Conservation (phyloP, 64 coral and sea anemone genomes). For the Montipora capricornis region DNA sequence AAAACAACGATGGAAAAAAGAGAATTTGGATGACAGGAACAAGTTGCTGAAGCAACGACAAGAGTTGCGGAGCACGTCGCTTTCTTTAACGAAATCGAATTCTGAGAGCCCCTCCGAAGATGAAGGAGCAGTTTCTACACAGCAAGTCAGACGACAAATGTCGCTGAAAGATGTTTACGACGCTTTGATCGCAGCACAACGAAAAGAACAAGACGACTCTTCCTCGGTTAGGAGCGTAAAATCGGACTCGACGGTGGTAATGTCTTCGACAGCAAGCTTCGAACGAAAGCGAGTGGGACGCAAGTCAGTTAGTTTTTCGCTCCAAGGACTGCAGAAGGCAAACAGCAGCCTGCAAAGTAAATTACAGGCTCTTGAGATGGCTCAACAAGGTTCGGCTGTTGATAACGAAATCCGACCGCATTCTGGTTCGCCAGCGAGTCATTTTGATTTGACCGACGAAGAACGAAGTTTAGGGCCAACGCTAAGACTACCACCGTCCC, state of each 20-base stretch:
- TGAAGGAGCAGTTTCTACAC: background rate
- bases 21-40: conserved; percentile 9
- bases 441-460: conserved; percentile 41
- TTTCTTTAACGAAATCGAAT: background rate
- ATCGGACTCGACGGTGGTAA: background rate
- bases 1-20: background rate
- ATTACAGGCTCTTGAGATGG: conserved; percentile 1
- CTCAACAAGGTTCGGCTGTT: background rate
- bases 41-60: conserved; percentile 35
- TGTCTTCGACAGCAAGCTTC: conserved; percentile 10
- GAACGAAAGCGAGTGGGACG: conserved; percentile 31
- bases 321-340: conserved; percentile 35
- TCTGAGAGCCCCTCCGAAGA: background rate
- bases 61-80: conserved; percentile 7
- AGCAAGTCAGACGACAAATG: background rate
- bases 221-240: conserved; percentile 12
- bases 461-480: conserved; percentile 30
- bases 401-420: background rate
- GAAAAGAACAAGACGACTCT: background rate
- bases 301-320: conserved; percentile 28
- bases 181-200: background rate
- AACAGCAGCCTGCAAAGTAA: conserved; percentile 34
- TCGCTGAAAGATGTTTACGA: conserved; percentile 52
- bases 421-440: conserved; percentile 11
- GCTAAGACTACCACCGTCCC: background rate